Evolutionary conservation across 23 tunicate species (phyloP).

Genomic region (Halocynthia roretzi): DNA sequence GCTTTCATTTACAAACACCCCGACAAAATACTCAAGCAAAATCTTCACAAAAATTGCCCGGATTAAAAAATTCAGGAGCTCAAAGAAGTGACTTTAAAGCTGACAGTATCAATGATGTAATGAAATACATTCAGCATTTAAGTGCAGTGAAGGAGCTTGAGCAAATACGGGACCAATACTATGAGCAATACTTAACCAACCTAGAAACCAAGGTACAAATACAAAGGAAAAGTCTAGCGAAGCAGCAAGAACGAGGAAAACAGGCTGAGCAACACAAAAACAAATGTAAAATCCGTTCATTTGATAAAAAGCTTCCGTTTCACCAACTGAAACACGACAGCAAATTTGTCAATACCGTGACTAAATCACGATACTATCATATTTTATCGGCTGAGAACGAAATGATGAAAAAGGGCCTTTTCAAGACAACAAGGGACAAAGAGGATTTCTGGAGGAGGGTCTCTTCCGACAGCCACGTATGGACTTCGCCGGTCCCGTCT

Average conservation of each 20-base stretch:
- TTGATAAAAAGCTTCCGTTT: neutral
- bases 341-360: conserved; percentile 12
- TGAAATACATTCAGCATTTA: conserved; percentile 17
- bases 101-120: neutral
- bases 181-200: conserved; percentile 11
- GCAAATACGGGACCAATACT: conserved; percentile 12
- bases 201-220: conserved; percentile 12
- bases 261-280: neutral
- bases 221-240: conserved; percentile 3
- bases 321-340: conserved; percentile 6
- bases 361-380: conserved; percentile 23
- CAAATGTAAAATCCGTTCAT: neutral
- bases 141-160: conserved; percentile 14
- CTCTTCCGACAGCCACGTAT: conserved; percentile 3
- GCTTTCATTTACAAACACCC: too few species aligned
- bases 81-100: too few species aligned
- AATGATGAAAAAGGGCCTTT: conserved; percentile 4
- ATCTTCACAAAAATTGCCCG: too few species aligned
- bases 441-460: conserved; percentile 8
- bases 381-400: conserved; percentile 7
- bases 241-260: neutral
- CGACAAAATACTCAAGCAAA: too few species aligned
- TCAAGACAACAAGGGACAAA: conserved; percentile 12
- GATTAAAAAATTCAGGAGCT: too few species aligned
- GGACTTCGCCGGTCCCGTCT: conserved; percentile 16